These are phyloP conservation scores for Benthosema pterotum DNA, from an alignment of 2,797 vertebrate genomes.

Conservation along the genomic window DNA sequence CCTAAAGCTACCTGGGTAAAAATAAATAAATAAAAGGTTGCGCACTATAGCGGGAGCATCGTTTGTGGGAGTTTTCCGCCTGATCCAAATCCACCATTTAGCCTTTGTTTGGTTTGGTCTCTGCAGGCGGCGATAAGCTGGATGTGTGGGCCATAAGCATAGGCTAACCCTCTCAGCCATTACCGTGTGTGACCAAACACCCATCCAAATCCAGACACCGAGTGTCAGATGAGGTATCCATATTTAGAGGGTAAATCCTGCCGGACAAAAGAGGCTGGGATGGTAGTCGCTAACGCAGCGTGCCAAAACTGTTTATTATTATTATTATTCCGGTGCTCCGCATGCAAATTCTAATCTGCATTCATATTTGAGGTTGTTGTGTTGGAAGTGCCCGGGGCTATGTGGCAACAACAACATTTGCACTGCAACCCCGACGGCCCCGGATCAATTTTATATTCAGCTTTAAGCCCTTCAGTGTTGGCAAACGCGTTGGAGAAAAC, in stretches of 20 bases:
- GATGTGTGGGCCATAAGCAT: constrained; percentile 47
- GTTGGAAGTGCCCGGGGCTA: constrained; percentile 29
- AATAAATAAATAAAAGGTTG: no score
- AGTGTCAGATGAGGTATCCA: neutral
- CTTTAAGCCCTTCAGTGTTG: neutral
- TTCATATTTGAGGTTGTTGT: no score
- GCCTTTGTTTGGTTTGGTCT: constrained; percentile 54
- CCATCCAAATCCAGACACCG: neutral
- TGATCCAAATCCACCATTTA: constrained; percentile 54
- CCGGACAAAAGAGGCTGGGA: neutral
- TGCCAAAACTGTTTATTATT: neutral
- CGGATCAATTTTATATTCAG: constrained; percentile 30
- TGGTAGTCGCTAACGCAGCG: neutral
- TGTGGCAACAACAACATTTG: constrained; percentile 6
- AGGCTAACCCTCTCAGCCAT: constrained; percentile 54
- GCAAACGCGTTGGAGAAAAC: constrained; percentile 16
- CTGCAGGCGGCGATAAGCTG: constrained; percentile 66
- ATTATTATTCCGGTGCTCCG: neutral
- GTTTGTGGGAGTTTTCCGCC: constrained; percentile 36
- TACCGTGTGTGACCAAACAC: constrained; percentile 25
- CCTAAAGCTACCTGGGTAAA: no score
- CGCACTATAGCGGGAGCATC: constrained; percentile 23
- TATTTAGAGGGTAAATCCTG: neutral
- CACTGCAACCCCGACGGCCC: constrained; percentile 27
- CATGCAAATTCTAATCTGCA: no score